phyloP scores from a whole-genome alignment of 2,797 vertebrate genomes.

The Gambusia yucatana region DNA sequence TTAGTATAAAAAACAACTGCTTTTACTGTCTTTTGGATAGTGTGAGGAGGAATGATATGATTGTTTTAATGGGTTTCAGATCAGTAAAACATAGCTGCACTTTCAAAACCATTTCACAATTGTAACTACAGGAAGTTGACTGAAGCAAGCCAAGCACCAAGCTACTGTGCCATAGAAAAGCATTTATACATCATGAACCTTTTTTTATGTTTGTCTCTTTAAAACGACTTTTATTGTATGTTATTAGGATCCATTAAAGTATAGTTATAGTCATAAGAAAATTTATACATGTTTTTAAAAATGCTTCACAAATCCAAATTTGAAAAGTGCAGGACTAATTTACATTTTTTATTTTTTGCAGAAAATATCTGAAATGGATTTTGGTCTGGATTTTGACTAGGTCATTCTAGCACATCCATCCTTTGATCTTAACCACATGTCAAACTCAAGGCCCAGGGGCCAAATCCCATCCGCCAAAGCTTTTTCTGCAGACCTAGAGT shows the following conservation, averaged over 20 bases:
- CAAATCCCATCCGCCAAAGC: no score
- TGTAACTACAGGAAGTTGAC: constrained; percentile 29
- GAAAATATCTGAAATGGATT: neutral
- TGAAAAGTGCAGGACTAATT: neutral
- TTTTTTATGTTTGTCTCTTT: neutral
- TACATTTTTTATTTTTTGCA: neutral
- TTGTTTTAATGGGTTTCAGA: constrained; percentile 38
- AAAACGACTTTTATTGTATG: neutral
- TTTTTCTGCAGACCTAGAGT: no score
- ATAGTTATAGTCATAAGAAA: neutral
- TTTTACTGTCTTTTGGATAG: constrained; percentile 15
- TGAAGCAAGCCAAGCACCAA: constrained; percentile 19
- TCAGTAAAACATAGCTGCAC: constrained; percentile 43
- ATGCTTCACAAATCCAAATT: neutral
- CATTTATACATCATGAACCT: neutral
- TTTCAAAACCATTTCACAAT: constrained; percentile 41
- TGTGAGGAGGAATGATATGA: constrained; percentile 41
- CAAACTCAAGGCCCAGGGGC: no score
- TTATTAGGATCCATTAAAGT: neutral
- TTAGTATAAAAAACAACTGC: constrained; percentile 12
- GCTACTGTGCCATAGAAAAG: neutral
- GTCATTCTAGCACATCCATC: neutral
- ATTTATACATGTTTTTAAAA: neutral
- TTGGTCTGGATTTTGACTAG: neutral
- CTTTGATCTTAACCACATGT: neutral